phyloP scores from a whole-genome alignment of 2,888 invertebrate species.

The Lottia scabra region DNA sequence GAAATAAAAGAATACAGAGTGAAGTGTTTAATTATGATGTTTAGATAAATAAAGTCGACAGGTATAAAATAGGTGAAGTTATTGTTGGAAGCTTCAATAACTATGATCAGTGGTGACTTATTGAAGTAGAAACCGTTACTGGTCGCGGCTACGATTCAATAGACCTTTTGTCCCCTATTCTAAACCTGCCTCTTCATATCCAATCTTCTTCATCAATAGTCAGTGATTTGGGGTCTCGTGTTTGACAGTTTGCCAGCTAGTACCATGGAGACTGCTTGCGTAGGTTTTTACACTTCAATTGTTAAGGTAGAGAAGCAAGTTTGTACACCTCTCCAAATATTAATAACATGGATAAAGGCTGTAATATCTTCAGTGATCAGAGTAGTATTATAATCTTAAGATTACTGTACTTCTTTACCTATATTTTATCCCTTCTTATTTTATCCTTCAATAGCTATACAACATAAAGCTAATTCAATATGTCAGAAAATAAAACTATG shows the following conservation, averaged over 20 bases:
- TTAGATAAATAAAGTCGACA: too few species aligned
- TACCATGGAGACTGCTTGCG: conserved; percentile 4
- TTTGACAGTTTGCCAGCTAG: conserved; percentile 2
- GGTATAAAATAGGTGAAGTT: too few species aligned
- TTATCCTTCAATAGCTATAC: too few species aligned
- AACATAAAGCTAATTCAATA: too few species aligned
- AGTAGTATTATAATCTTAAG: too few species aligned
- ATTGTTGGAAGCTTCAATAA: background rate
- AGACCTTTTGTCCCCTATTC: background rate
- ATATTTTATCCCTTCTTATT: too few species aligned
- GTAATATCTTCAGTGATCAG: too few species aligned
- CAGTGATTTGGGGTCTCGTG: background rate
- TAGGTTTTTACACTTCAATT: background rate
- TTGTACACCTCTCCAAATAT: background rate
- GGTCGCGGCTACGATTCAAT: background rate
- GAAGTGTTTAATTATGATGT: too few species aligned
- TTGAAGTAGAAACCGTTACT: conserved; percentile 7
- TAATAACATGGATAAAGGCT: background rate
- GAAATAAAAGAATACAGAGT: too few species aligned
- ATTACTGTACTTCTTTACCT: too few species aligned
- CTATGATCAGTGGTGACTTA: background rate
- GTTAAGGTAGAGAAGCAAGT: background rate
- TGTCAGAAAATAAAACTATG: too few species aligned
- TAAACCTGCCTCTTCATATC: conserved; percentile 4
- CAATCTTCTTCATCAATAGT: background rate